phyloP scores from a whole-genome alignment of 2,113 vertebrate species.

The Motacilla alba region DNA sequence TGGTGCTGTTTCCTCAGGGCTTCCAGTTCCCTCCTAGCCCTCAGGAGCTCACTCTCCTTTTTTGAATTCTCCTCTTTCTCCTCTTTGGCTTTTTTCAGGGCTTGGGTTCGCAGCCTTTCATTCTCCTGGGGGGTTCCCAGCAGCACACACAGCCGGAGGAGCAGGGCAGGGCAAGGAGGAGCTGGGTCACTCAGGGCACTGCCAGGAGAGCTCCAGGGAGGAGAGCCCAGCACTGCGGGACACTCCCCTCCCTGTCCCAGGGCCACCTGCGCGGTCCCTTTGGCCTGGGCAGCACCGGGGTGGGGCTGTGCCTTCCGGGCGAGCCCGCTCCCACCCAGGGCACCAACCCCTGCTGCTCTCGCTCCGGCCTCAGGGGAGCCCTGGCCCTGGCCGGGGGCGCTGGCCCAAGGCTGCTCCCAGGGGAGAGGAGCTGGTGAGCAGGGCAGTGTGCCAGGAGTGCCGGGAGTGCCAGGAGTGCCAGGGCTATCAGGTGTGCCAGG shows the following conservation, averaged over 20 bases:
- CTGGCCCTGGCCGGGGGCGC: neutral
- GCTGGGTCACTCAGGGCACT: neutral
- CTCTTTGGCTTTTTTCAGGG: conserved; percentile 66
- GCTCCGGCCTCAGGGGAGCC: neutral
- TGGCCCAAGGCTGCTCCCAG: neutral
- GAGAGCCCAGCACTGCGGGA: neutral
- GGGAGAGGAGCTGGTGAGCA: neutral
- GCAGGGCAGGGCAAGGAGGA: neutral
- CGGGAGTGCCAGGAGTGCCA: conserved; percentile 44
- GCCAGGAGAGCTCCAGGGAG: neutral
- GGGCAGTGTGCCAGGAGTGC: neutral
- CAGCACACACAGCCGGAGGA: neutral
- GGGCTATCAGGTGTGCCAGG: neutral
- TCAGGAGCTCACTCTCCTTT: conserved; percentile 61
- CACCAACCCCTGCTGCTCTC: neutral
- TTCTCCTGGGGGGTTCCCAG: conserved; percentile 67
- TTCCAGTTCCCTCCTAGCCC: conserved; percentile 44
- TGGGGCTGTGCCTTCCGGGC: neutral
- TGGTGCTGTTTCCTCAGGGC: conserved; percentile 53
- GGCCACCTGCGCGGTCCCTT: neutral
- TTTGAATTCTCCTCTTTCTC: conserved; percentile 49
- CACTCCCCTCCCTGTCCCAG: too few relatives aligned
- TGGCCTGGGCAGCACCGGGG: neutral
- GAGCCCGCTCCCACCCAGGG: neutral
- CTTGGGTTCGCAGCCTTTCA: conserved; percentile 49